Conservation (phyloP, 1,140 invertebrate species). For the Scaptomyza graminum region DNA sequence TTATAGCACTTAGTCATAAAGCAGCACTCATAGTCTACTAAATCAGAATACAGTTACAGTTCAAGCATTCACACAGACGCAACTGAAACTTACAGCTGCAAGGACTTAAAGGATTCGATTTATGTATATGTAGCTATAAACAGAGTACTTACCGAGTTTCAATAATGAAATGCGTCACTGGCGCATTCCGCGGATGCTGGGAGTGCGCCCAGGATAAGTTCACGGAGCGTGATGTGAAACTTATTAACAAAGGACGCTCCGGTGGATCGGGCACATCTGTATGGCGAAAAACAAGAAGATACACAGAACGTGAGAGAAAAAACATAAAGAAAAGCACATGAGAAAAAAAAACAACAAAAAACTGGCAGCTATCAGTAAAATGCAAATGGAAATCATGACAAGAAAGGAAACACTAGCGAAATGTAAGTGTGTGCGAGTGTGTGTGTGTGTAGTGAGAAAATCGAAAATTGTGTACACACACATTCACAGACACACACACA, state of each 20-base stretch:
- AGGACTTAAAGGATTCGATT: background rate
- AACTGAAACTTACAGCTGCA: too few species aligned
- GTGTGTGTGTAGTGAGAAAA: conserved; percentile 25
- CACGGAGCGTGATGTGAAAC: conserved; percentile 89
- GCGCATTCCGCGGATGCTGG: conserved; percentile 88
- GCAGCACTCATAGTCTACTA: background rate
- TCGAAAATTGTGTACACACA: conserved; percentile 16
- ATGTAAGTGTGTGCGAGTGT: conserved; percentile 4
- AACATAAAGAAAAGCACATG: conserved; percentile 26
- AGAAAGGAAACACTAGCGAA: conserved; percentile 22
- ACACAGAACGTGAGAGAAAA: conserved; percentile 7
- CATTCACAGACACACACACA: conserved; percentile 18
- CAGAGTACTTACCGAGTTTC: conserved; percentile 87
- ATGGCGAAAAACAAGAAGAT: conserved; percentile 32
- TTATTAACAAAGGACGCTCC: conserved; percentile 88
- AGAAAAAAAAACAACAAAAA: conserved; percentile 36
- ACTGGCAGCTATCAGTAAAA: conserved; percentile 64
- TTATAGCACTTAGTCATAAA: background rate
- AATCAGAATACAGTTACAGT: background rate
- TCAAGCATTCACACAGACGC: background rate
- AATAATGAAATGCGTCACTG: conserved; percentile 90
- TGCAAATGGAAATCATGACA: conserved; percentile 71
- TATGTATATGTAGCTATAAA: background rate
- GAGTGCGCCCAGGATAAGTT: conserved; percentile 91
- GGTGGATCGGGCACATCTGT: conserved; percentile 89